Conservation (phyloP, 1,140 invertebrate species). For the Nebria ingens region DNA sequence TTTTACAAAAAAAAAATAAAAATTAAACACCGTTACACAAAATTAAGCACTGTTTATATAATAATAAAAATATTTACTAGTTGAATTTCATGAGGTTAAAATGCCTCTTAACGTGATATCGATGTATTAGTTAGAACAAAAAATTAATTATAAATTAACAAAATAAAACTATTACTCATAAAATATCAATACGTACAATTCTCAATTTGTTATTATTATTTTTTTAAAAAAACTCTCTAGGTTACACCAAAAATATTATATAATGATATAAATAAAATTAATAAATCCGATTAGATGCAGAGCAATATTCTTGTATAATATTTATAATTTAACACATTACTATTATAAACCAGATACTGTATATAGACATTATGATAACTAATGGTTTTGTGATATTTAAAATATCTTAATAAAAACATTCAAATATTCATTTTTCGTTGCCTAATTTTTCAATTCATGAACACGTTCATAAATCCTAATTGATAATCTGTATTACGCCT, state of each 20-base stretch:
- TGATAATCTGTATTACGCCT: too few relatives aligned
- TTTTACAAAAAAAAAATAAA: background rate
- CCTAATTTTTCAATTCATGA: too few relatives aligned
- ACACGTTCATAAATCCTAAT: too few relatives aligned
- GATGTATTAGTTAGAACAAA: conserved; percentile 3
- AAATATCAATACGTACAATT: background rate
- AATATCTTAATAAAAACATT: conserved; percentile 17
- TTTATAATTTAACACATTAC: background rate
- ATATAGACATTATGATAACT: background rate
- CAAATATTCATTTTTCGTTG: background rate
- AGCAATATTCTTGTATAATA: conserved; percentile 9
- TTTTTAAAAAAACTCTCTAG: too few relatives aligned
- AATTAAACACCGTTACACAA: too few relatives aligned
- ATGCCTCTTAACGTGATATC: background rate
- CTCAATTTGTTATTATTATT: background rate
- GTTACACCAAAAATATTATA: background rate
- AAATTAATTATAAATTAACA: background rate
- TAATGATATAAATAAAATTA: too few relatives aligned
- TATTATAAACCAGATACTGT: background rate
- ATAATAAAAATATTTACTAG: background rate
- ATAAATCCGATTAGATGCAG: background rate
- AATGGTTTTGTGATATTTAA: conserved; percentile 9
- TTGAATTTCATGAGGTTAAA: conserved; percentile 1
- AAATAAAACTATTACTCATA: background rate
- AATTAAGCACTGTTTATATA: conserved; percentile 4